Evolutionary conservation across 2,113 vertebrate species (phyloP).

Genomic region (Gambusia holbrooki): DNA sequence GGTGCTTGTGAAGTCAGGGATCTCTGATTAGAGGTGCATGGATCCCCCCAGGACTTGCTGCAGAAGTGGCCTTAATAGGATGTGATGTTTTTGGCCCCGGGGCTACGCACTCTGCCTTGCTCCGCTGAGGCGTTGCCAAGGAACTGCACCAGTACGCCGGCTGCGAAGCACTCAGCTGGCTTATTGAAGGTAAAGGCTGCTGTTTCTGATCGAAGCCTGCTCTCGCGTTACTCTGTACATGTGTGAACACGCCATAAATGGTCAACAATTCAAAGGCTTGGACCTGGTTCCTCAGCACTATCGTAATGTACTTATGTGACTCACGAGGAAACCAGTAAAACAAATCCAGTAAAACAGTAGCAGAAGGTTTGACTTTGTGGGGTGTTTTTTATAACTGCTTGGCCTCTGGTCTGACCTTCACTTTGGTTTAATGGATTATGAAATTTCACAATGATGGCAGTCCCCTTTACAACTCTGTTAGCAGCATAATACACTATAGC

Average conservation of each 20-base stretch:
- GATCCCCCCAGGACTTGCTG: conserved; percentile 57
- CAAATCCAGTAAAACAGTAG: conserved; percentile 48
- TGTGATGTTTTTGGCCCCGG: conserved; percentile 70
- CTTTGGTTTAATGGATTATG: conserved; percentile 35
- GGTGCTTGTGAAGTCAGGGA: conserved; percentile 45
- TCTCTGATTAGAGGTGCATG: conserved; percentile 70
- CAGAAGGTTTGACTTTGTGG: conserved; percentile 29
- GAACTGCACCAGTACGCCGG: conserved; percentile 61
- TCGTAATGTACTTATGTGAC: conserved; percentile 63
- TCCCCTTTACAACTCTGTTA: conserved; percentile 15
- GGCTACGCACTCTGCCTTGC: conserved; percentile 49
- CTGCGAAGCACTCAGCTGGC: conserved; percentile 64
- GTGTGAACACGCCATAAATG: conserved; percentile 71
- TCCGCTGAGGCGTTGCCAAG: conserved; percentile 71
- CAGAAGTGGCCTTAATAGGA: conserved; percentile 75
- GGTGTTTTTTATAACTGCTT: conserved; percentile 23
- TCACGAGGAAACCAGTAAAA: conserved; percentile 57
- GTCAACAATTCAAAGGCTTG: conserved; percentile 69
- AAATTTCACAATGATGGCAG: conserved; percentile 27
- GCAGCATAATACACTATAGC: conserved; percentile 19
- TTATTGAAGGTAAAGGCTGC: conserved; percentile 54
- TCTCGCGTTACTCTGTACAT: conserved; percentile 10
- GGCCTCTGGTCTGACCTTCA: conserved; percentile 31
- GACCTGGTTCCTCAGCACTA: conserved; percentile 50
- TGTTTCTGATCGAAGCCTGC: conserved; percentile 62